Evolutionary conservation across 1,140 invertebrate genomes (phyloP).

Genomic region (Trachymyrmex cornetzi): DNA sequence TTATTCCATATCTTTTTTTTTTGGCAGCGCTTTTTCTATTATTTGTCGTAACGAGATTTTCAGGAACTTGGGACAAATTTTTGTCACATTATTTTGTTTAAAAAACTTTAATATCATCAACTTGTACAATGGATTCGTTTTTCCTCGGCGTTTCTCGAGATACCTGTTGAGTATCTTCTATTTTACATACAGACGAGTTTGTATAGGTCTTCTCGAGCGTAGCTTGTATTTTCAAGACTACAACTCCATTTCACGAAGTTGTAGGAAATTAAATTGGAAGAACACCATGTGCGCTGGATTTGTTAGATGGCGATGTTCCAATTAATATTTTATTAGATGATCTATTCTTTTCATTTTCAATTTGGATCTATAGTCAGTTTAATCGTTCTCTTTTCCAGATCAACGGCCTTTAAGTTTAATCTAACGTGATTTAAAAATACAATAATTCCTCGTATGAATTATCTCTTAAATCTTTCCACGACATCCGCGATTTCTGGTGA

Average conservation of each 20-base stretch:
- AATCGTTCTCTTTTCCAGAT: neutral
- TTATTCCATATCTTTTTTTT: neutral
- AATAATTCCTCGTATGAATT: neutral
- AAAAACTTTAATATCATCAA: conserved; percentile 34
- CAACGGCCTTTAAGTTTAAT: neutral
- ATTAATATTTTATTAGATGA: neutral
- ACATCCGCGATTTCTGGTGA: neutral
- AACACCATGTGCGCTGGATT: neutral
- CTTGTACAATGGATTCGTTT: neutral
- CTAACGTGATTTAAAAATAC: neutral
- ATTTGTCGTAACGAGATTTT: conserved; percentile 15
- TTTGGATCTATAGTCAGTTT: neutral
- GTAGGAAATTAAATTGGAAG: neutral
- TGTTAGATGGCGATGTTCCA: neutral
- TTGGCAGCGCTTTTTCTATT: neutral
- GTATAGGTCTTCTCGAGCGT: conserved; percentile 19
- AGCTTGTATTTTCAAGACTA: neutral
- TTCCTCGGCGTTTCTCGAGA: neutral
- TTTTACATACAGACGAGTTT: conserved; percentile 46
- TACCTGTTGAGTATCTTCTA: conserved; percentile 23
- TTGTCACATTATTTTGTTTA: neutral
- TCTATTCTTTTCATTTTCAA: neutral
- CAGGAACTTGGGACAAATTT: neutral
- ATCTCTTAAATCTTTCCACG: neutral
- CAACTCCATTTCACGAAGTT: neutral